Evolutionary conservation across 2,888 invertebrate species (phyloP).

Genomic region (Meganola albula): DNA sequence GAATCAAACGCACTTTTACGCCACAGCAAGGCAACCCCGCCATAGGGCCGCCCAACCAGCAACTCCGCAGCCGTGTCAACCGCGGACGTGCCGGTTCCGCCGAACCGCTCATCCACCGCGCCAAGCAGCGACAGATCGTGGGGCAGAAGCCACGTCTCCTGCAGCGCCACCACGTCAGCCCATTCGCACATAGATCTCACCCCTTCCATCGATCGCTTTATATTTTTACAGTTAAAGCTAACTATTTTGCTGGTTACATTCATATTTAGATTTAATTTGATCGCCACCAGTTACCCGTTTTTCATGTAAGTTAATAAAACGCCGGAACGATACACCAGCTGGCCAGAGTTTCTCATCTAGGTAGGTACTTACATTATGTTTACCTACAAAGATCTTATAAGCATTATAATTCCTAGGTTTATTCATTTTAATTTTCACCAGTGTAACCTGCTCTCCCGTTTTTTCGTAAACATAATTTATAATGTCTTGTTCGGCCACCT

Average conservation of each 20-base stretch:
- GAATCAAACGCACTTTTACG: conserved; percentile 6
- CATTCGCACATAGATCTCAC: conserved; percentile 7
- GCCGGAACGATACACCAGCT: conserved; percentile 2
- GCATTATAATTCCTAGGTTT: conserved; percentile 10
- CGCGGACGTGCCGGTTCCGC: conserved; percentile 10
- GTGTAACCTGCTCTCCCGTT: conserved; percentile 4
- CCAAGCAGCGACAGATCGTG: conserved; percentile 8
- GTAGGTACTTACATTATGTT: conserved; percentile 9
- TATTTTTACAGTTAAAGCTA: conserved; percentile 11
- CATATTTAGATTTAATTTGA: background rate
- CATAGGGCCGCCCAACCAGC: conserved; percentile 9
- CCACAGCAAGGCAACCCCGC: conserved; percentile 11
- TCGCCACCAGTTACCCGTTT: background rate
- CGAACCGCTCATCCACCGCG: conserved; percentile 9
- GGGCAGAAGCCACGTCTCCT: conserved; percentile 15
- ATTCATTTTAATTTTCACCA: conserved; percentile 7
- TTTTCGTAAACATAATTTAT: conserved; percentile 5
- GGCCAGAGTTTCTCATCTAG: conserved; percentile 5
- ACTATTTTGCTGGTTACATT: background rate
- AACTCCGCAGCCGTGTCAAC: conserved; percentile 11
- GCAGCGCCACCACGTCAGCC: conserved; percentile 9
- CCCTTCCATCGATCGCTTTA: conserved; percentile 9
- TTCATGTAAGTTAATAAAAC: background rate
- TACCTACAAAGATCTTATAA: conserved; percentile 14
- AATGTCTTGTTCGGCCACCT: conserved; percentile 5